These are phyloP conservation scores for Ommatoiulus sabulosus DNA, from an alignment of 2,888 invertebrate species.

Conservation along the genomic window DNA sequence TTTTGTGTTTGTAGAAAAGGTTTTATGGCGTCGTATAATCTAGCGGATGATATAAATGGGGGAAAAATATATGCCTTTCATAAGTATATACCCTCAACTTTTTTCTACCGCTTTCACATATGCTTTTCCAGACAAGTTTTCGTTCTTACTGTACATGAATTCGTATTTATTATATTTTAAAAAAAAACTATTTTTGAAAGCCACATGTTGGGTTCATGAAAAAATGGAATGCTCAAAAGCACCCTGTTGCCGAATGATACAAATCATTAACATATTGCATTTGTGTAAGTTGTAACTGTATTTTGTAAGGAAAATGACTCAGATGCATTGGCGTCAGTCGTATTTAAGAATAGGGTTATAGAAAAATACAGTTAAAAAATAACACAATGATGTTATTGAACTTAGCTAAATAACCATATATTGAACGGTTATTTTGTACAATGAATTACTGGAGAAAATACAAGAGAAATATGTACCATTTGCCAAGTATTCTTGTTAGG, in stretches of 20 bases:
- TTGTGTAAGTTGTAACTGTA: neutral
- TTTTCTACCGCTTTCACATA: neutral
- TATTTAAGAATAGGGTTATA: too few relatives aligned
- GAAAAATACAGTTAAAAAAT: too few relatives aligned
- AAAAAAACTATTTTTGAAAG: neutral
- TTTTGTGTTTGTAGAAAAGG: slow-evolving; percentile 48
- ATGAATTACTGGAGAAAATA: too few relatives aligned
- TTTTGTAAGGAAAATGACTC: neutral
- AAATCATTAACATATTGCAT: neutral
- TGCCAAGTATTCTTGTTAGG: too few relatives aligned
- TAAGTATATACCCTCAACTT: slow-evolving; percentile 26
- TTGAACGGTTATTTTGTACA: too few relatives aligned
- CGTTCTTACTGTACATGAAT: neutral
- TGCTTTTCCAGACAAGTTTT: slow-evolving; percentile 20
- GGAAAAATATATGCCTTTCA: slow-evolving; percentile 45
- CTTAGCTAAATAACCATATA: too few relatives aligned
- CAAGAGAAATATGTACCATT: too few relatives aligned
- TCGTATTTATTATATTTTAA: slow-evolving; percentile 37
- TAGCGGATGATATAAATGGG: slow-evolving; percentile 47
- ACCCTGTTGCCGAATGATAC: neutral
- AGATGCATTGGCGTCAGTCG: too few relatives aligned
- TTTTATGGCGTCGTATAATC: slow-evolving; percentile 44
- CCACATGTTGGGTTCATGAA: neutral
- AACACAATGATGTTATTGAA: too few relatives aligned
- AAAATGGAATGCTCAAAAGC: neutral